Evolutionary conservation across 1,140 invertebrate species (phyloP).

Genomic region (Gerris buenoi): DNA sequence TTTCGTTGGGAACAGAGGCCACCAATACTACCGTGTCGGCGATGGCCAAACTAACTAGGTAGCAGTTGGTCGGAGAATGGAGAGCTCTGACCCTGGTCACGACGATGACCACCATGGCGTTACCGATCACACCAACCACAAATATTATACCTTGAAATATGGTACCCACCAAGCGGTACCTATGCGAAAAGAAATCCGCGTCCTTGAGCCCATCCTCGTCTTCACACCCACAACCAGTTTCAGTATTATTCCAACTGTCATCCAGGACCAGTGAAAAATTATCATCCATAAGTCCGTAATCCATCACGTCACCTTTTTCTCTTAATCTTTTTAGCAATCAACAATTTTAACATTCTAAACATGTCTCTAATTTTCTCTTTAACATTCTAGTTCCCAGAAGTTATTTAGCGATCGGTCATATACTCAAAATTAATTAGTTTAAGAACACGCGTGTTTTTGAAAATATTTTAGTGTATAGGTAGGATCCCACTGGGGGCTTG

Average conservation of each 20-base stretch:
- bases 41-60: conserved; percentile 41
- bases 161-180: conserved; percentile 38
- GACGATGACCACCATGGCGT: conserved; percentile 39
- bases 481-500: too few relatives aligned
- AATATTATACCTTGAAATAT: conserved; percentile 40
- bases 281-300: background rate
- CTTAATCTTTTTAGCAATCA: too few relatives aligned
- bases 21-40: conserved; percentile 43
- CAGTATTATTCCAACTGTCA: background rate
- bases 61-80: conserved; percentile 47
- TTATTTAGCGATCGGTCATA: too few relatives aligned
- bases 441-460: too few relatives aligned
- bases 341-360: too few relatives aligned
- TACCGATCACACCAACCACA: conserved; percentile 39
- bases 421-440: too few relatives aligned
- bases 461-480: too few relatives aligned
- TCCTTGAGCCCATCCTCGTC: conserved; percentile 14
- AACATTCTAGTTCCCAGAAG: too few relatives aligned
- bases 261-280: background rate
- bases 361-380: too few relatives aligned
- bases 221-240: background rate
- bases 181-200: conserved; percentile 33
- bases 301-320: background rate
- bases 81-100: conserved; percentile 33
- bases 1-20: conserved; percentile 40